Evolutionary conservation across 2,888 invertebrate genomes (phyloP).

Genomic region (Rosalia funebris): DNA sequence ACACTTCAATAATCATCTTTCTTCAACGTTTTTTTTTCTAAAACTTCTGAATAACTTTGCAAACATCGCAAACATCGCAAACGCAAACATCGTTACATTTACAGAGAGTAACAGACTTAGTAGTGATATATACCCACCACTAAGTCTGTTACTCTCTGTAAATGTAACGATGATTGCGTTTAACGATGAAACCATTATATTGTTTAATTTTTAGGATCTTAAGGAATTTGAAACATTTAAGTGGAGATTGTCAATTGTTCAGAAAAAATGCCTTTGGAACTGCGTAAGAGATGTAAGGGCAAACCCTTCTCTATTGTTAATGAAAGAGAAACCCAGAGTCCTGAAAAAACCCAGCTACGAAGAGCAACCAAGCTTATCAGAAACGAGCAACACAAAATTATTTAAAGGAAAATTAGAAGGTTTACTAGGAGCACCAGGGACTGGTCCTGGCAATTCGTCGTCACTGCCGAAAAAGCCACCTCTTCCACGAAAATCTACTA

Average conservation of each 20-base stretch:
- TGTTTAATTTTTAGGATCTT: constrained; percentile 36
- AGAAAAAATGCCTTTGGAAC: constrained; percentile 26
- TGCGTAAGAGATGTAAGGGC: constrained; percentile 32
- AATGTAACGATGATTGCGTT: too few relatives aligned
- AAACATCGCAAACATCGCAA: too few relatives aligned
- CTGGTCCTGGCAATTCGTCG: background rate
- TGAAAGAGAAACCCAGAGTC: background rate
- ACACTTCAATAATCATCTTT: too few relatives aligned
- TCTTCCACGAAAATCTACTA: background rate
- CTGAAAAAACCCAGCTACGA: constrained; percentile 5
- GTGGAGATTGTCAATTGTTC: background rate
- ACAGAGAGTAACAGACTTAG: too few relatives aligned
- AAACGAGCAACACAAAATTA: background rate
- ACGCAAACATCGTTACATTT: too few relatives aligned
- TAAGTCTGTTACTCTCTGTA: too few relatives aligned
- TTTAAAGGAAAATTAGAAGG: constrained; percentile 13
- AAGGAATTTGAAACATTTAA: constrained; percentile 37
- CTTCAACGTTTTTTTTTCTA: too few relatives aligned
- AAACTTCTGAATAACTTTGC: too few relatives aligned
- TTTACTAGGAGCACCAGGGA: background rate
- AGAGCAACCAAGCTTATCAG: background rate
- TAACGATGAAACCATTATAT: too few relatives aligned
- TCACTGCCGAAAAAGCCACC: background rate
- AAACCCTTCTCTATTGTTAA: constrained; percentile 28
- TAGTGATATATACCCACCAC: too few relatives aligned